These are phyloP conservation scores for Cheilosia urbana DNA, from an alignment of 2,888 invertebrate species.

Conservation along the genomic window DNA sequence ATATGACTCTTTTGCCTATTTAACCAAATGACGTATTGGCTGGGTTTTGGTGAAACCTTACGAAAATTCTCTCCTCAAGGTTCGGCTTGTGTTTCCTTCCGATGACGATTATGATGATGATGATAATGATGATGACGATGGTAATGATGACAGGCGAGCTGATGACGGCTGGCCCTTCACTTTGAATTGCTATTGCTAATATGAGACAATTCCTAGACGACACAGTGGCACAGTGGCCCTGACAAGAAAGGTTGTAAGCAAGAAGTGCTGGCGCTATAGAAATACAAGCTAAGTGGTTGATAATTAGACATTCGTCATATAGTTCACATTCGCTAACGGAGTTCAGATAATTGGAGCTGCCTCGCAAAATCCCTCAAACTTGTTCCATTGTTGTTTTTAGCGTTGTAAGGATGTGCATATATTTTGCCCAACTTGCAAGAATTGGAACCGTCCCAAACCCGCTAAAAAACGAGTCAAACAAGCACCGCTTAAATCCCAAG, in stretches of 20 bases:
- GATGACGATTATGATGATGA: slow-evolving; percentile 12
- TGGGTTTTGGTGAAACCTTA: slow-evolving; percentile 82
- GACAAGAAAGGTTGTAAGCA: background rate
- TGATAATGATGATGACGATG: slow-evolving; percentile 1
- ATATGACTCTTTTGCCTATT: slow-evolving; percentile 74
- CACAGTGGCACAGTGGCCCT: slow-evolving; percentile 5
- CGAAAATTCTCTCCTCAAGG: slow-evolving; percentile 80
- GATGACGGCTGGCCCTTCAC: slow-evolving; percentile 32
- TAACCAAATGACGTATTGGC: slow-evolving; percentile 81
- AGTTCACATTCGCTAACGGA: too few species aligned
- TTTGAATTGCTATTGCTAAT: slow-evolving; percentile 43
- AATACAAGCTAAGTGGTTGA: too few species aligned
- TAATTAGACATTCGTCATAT: too few species aligned
- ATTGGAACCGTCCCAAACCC: too few species aligned
- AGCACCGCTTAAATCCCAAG: too few species aligned
- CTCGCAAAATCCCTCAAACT: too few species aligned
- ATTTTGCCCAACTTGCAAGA: too few species aligned
- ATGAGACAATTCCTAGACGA: slow-evolving; percentile 9
- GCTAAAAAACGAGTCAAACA: too few species aligned
- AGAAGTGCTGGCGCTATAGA: background rate
- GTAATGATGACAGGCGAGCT: slow-evolving; percentile 1
- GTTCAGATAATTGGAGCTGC: too few species aligned
- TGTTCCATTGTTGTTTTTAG: too few species aligned
- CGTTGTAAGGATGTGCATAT: too few species aligned
- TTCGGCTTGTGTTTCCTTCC: slow-evolving; percentile 76